Base-by-base conservation (phyloP, 2,797 vertebrate species). In the Aldrovandia affinis region DNA sequence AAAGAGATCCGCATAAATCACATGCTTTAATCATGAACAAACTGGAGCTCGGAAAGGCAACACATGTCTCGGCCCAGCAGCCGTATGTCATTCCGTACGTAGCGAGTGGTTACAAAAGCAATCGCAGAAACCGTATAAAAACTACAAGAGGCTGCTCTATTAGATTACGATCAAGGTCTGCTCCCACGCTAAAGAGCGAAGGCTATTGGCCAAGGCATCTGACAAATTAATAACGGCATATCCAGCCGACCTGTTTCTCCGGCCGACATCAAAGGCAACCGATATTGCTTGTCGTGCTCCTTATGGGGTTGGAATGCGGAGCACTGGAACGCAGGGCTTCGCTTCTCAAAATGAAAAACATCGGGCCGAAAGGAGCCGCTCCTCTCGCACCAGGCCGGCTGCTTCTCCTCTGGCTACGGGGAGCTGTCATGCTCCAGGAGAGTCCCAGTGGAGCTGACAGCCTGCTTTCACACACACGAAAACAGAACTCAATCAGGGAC, bases 241-340 rank as follows among this genome's bases (percentile, higher is more conserved):
- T 73, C 68, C 68, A 42, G 42, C 73, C 12, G 25, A 77, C 39
- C 36, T 14, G 22, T 47, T 12, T 44, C 73, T 77, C 39, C 42
- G 10, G 73, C 12, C 42, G 2, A 77, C 73, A 77, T 77, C 20
- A 77, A 47, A 77, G 73, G 73, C 33, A 25, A 44, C 39, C 33
- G 10, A 77, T 77, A 77, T 77, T 47, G 68, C 68, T 25, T n/a
- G 73, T 77, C 22, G 10, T 77, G 22, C 73, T 77, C 39, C 33
- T 18, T 47, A n/a, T n/a, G 10, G 42, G 42, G 39, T n/a, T n/a
- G 39, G 73, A 77, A 47, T 77, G 73, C 73, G 47, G 22, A 77
- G 42, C 18, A 4, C 39, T 44, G 15, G 42, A 44, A 47, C 20
- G 7, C 42, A n/a, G 33, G 42, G 39, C 39, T 44, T 44, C 39